phyloP scores from a whole-genome alignment of 1,140 invertebrate species.

The Geopemphigus sp. region DNA sequence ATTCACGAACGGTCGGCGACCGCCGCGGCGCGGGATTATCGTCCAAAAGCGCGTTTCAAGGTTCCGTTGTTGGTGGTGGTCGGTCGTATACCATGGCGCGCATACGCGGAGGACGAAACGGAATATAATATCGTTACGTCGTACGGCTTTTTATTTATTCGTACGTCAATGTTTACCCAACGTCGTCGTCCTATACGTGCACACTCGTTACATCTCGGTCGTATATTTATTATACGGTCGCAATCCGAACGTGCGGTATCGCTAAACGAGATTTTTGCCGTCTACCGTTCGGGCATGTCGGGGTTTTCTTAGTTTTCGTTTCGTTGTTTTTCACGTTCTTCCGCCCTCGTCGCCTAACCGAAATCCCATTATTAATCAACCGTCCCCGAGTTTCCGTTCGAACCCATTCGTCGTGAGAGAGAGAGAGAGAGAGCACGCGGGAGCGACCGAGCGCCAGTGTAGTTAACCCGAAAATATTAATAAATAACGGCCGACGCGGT shows the following conservation, averaged over 20 bases:
- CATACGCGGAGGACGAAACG: neutral
- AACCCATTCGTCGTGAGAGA: neutral
- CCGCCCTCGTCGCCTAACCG: neutral
- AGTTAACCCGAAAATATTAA: conserved; percentile 22
- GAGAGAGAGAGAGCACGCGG: too few species aligned
- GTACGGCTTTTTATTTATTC: neutral
- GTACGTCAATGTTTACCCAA: neutral
- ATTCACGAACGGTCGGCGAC: neutral
- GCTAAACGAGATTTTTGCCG: neutral
- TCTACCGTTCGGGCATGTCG: conserved; percentile 22
- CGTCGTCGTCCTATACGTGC: neutral
- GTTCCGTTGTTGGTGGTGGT: neutral
- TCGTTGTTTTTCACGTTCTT: too few species aligned
- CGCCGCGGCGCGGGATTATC: neutral
- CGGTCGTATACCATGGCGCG: neutral
- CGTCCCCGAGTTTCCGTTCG: neutral
- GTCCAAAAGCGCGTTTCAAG: neutral
- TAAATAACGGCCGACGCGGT: neutral
- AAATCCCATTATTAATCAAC: neutral
- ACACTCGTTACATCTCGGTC: neutral
- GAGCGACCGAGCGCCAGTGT: too few species aligned
- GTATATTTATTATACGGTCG: neutral
- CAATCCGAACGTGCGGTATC: neutral
- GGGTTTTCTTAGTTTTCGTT: too few species aligned
- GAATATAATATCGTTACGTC: neutral